Evolutionary conservation across 2,888 invertebrate genomes (phyloP).

Genomic region (Limenitis camilla): DNA sequence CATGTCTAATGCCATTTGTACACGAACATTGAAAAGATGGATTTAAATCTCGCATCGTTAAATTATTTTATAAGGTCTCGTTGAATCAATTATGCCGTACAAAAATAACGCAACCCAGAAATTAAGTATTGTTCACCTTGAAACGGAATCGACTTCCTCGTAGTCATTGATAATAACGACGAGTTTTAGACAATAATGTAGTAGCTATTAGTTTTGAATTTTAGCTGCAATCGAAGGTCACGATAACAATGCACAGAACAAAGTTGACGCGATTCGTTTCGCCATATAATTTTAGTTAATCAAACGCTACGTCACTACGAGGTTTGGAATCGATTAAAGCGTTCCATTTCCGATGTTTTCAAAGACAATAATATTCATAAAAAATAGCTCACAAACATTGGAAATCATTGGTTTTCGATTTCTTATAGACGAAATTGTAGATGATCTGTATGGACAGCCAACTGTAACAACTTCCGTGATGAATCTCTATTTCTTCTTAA

Average conservation of each 20-base stretch:
- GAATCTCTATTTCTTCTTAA: constrained; percentile 61
- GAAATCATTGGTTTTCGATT: constrained; percentile 57
- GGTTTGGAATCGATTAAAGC: constrained; percentile 69
- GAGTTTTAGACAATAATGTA: constrained; percentile 66
- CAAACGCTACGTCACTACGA: constrained; percentile 64
- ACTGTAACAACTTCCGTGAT: constrained; percentile 71
- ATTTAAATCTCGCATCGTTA: background rate
- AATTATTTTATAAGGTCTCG: background rate
- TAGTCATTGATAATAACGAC: constrained; percentile 61
- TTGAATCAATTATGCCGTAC: background rate
- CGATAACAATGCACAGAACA: constrained; percentile 66
- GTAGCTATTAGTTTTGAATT: constrained; percentile 69
- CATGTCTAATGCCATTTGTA: constrained; percentile 62
- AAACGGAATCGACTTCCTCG: constrained; percentile 65
- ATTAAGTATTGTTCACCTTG: constrained; percentile 58
- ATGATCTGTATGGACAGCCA: constrained; percentile 65
- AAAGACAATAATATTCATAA: constrained; percentile 31
- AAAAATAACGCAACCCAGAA: constrained; percentile 24
- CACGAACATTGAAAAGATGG: constrained; percentile 34
- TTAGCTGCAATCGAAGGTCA: constrained; percentile 59
- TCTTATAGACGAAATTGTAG: constrained; percentile 55
- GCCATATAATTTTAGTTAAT: constrained; percentile 71
- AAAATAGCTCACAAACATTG: constrained; percentile 66
- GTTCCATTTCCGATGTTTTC: constrained; percentile 70
- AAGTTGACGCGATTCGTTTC: constrained; percentile 62